phyloP scores from a whole-genome alignment of 2,888 invertebrate genomes.

The Pseudococcus longispinus region DNA sequence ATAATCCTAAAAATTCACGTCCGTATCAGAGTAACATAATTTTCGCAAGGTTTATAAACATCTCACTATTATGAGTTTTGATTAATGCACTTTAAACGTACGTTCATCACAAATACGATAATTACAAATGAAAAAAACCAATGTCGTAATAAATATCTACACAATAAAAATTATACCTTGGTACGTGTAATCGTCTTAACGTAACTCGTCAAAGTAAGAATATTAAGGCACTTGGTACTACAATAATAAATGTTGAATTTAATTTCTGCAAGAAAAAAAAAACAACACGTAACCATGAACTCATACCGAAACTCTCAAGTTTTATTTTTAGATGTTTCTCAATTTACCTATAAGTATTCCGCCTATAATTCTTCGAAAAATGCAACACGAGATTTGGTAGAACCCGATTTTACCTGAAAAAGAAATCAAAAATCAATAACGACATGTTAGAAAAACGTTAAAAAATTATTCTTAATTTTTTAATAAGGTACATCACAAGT shows the following conservation, averaged over 20 bases:
- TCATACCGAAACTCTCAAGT: not conserved
- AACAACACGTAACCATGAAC: not conserved
- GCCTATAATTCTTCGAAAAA: conserved; percentile 91
- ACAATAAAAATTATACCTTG: not conserved
- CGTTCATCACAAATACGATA: not conserved
- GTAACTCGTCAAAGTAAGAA: not conserved
- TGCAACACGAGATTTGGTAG: conserved; percentile 91
- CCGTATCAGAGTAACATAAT: not conserved
- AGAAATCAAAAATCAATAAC: conserved; percentile 35
- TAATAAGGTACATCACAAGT: not conserved
- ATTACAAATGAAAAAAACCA: not conserved
- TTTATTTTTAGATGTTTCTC: not conserved
- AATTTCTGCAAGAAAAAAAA: not conserved
- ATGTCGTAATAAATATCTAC: not conserved
- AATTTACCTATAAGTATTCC: not conserved
- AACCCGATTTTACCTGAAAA: conserved; percentile 83
- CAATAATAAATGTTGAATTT: not conserved
- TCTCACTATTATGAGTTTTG: conserved; percentile 30
- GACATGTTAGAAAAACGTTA: too few species aligned
- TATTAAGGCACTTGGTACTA: not conserved
- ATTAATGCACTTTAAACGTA: not conserved
- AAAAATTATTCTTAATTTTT: not conserved
- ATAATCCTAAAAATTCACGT: not conserved
- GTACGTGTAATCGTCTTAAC: not conserved
- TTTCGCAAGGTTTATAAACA: not conserved